These are phyloP conservation scores for Pardosa pseudoannulata DNA, from an alignment of 2,888 invertebrate species.

Conservation along the genomic window DNA sequence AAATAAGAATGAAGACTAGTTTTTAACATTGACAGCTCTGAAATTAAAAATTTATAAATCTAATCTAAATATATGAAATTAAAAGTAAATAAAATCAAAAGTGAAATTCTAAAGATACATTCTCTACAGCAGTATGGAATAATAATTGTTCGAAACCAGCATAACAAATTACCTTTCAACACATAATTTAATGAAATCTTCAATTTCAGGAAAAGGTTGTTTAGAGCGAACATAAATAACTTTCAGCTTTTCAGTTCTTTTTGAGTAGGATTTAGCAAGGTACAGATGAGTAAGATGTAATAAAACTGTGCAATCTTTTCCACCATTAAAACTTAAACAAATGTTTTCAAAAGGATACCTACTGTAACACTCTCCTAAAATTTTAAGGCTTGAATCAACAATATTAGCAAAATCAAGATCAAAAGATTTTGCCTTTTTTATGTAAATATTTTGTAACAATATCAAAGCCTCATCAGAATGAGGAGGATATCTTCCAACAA, in stretches of 20 bases:
- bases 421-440: neutral
- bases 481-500: slow-evolving; percentile 76
- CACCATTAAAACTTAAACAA: slow-evolving; percentile 97
- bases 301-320: slow-evolving; percentile 97
- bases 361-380: slow-evolving; percentile 75
- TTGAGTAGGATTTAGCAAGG: slow-evolving; percentile 76
- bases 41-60: no score
- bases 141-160: no score
- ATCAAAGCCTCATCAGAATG: slow-evolving; percentile 40
- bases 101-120: no score
- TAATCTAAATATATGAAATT: no score
- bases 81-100: no score
- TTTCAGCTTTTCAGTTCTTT: slow-evolving; percentile 78
- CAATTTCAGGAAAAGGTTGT: slow-evolving; percentile 89
- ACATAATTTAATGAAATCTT: slow-evolving; percentile 87
- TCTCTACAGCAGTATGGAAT: no score
- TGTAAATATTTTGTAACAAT: neutral
- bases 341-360: slow-evolving; percentile 85
- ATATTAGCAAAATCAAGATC: neutral
- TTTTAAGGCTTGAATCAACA: slow-evolving; percentile 30
- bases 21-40: no score
- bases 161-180: slow-evolving; percentile 79
- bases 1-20: no score
- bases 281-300: slow-evolving; percentile 84
- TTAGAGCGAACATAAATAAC: slow-evolving; percentile 89